A percentile compares a stretch with the other conserved stretches of the same genome.
Conservation (phyloP, 2,888 invertebrate genomes). For the Tetranychus piercei region DNA sequence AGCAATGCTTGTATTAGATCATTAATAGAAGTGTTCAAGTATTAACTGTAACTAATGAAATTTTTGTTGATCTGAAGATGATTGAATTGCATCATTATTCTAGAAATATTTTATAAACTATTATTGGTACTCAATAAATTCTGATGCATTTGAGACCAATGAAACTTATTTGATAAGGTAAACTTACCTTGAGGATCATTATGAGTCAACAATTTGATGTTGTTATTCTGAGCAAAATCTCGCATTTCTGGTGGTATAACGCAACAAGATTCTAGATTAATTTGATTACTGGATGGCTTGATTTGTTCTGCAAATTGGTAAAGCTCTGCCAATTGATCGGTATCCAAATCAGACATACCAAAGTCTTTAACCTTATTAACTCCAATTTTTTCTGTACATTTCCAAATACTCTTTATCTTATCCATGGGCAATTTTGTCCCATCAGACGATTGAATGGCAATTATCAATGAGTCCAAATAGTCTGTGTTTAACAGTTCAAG, state of each 20-base stretch:
- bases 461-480: constrained; percentile 59
- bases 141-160: no score
- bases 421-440: constrained; percentile 34
- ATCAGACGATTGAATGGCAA: constrained; percentile 43
- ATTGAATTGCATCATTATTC: not conserved
- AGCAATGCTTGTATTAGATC: not conserved
- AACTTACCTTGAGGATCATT: constrained; percentile 67
- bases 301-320: constrained; percentile 53
- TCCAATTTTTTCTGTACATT: constrained; percentile 44
- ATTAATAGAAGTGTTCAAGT: not conserved
- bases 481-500: constrained; percentile 49
- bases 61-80: not conserved
- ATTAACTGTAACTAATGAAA: not conserved
- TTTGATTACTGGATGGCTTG: constrained; percentile 73
- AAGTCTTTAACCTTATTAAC: constrained; percentile 49
- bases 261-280: constrained; percentile 66
- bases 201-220: constrained; percentile 81
- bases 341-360: constrained; percentile 77
- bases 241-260: constrained; percentile 72
- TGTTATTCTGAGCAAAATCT: constrained; percentile 69
- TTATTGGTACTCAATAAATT: no score
- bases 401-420: constrained; percentile 57
- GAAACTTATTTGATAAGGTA: not conserved
- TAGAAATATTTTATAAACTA: not conserved
- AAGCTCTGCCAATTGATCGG: constrained; percentile 52